Evolutionary conservation across 23 tunicate species (phyloP).

Genomic region (Clavelina lepadiformis): DNA sequence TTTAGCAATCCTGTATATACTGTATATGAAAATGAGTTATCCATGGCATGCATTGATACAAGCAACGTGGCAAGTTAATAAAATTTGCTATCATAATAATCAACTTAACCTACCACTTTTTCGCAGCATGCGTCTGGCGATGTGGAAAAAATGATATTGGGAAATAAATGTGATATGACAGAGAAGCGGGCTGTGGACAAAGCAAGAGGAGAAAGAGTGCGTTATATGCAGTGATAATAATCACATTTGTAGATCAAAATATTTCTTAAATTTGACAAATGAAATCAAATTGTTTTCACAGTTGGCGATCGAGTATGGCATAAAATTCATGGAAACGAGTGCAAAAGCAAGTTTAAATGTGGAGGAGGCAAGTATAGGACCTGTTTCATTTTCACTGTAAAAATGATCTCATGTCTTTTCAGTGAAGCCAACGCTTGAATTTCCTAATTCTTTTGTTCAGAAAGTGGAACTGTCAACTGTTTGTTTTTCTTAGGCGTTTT

Average conservation of each 20-base stretch:
- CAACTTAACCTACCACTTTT: too few species aligned
- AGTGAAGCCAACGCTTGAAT: neutral
- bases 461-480: neutral
- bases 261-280: neutral
- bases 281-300: slow-evolving; percentile 9
- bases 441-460: neutral
- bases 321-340: slow-evolving; percentile 93
- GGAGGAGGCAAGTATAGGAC: slow-evolving; percentile 58
- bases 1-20: neutral
- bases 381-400: neutral
- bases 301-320: slow-evolving; percentile 89
- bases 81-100: neutral
- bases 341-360: slow-evolving; percentile 81
- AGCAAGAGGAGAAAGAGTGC: slow-evolving; percentile 83
- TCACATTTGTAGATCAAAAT: neutral
- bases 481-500: slow-evolving; percentile 52
- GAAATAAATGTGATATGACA: slow-evolving; percentile 86
- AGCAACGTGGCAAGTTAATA: neutral
- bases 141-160: slow-evolving; percentile 93
- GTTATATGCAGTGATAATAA: neutral
- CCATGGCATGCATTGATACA: neutral
- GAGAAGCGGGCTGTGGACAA: slow-evolving; percentile 74
- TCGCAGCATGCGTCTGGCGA: slow-evolving; percentile 84
- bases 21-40: neutral
- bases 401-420: neutral